These are phyloP conservation scores for Catostylus mosaicus DNA, from an alignment of 30 jellyfish, hydroid and myxozoan genomes.

Conservation along the genomic window DNA sequence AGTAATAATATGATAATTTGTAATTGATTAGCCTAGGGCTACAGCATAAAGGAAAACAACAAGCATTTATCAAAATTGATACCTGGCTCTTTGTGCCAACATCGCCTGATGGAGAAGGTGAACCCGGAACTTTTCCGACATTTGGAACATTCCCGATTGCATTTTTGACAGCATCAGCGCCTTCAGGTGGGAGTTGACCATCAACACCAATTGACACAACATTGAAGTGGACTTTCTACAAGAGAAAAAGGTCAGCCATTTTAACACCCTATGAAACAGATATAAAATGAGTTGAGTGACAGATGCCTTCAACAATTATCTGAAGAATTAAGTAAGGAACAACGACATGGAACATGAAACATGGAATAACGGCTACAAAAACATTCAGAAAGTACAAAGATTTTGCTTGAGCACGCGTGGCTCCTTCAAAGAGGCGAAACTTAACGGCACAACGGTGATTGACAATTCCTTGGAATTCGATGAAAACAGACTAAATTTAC, in stretches of 20 bases:
- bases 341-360: too few relatives aligned
- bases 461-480: too few relatives aligned
- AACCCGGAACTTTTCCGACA: constrained; percentile 73
- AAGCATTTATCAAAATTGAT: background rate
- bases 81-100: constrained; percentile 83
- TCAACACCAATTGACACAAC: constrained; percentile 93
- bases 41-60: too few relatives aligned
- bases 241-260: background rate
- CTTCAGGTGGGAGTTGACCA: constrained; percentile 92
- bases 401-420: too few relatives aligned
- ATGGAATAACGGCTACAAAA: too few relatives aligned
- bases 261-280: background rate
- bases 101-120: constrained; percentile 78
- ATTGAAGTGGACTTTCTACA: constrained; percentile 89
- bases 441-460: too few relatives aligned
- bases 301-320: background rate
- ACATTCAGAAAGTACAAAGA: too few relatives aligned
- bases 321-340: too few relatives aligned
- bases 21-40: too few relatives aligned
- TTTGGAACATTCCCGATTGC: constrained; percentile 62
- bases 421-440: too few relatives aligned
- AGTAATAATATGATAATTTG: too few relatives aligned
- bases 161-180: constrained; percentile 33
- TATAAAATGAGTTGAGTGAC: background rate
- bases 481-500: too few relatives aligned